Evolutionary conservation across 2,888 invertebrate species (phyloP), one percentile per base, ranked within the genome.

Genomic region (Aproaerema taeniolella): DNA sequence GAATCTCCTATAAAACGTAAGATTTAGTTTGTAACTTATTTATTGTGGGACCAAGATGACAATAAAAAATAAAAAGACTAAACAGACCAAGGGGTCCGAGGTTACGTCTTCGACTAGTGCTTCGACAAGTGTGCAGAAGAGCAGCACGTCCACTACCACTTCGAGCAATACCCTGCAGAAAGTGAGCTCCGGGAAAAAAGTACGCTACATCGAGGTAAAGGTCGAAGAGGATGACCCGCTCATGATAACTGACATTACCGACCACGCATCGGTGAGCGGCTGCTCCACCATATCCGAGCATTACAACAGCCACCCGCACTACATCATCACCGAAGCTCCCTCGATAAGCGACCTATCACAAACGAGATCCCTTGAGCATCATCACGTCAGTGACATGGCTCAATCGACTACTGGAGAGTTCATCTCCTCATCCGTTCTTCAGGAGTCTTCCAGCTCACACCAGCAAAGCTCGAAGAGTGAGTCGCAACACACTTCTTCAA

Each of bases 21-120:
- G 58, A 57, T 58, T 54, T 52, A 57, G 62, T 55, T 52, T 54
- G 51, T 50, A 46, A 49, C 38, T 50, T 39, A 41, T 20, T 39
- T 38, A 38, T 39, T 43, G 75, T 76, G 79, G 55, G 59, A 70
- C 60, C 67, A 86, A 82, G 80, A 87, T 87, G 87, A 86, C 87
- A 57, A 85, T 87, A 67, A 87, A 87, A 80, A 86, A 85, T 71
- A 87, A 87, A 86, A 87, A 87, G 81, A 85, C 80, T 85, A 86
- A 86, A 52, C 75, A 81, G 63, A 68, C 81, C 41, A 79, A 77
- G 55, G 62, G 74, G 49, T 73, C 81, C 43, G 77, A 77, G 65
- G 80, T 78, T 74, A 71, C 67, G 41, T 61, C 74, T 32, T 67
- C 79, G 37, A 70, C 67, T 45, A 78, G 79, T 77, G 80, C 79